Evolutionary conservation across 2,113 vertebrate species (phyloP).

Genomic region (Tiliqua scincoides): DNA sequence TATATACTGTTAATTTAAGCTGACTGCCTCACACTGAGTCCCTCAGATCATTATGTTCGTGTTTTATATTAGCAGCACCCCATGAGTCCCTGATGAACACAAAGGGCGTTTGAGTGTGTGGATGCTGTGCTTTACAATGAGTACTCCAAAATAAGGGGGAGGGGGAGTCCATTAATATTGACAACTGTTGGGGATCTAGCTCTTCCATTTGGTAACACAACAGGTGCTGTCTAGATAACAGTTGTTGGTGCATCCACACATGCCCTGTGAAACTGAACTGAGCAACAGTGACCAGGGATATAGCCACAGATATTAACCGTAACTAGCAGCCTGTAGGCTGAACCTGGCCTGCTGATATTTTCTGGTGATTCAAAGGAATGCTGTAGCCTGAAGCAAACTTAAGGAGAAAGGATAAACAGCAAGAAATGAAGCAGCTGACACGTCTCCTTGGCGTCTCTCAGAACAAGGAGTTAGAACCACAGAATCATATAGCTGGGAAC

Average conservation of each 20-base stretch:
- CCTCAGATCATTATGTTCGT: neutral
- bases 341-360: neutral
- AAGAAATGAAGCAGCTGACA: no score
- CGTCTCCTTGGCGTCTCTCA: no score
- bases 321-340: neutral
- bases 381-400: neutral
- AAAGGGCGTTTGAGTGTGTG: neutral
- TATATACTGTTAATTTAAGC: conserved; percentile 27
- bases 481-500: no score
- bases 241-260: neutral
- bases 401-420: neutral
- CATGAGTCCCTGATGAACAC: neutral
- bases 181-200: neutral
- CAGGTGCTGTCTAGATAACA: neutral
- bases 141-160: neutral
- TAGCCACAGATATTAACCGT: neutral
- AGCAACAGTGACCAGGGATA: neutral
- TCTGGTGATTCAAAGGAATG: neutral
- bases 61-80: neutral
- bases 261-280: neutral
- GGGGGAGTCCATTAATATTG: neutral
- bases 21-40: conserved; percentile 3
- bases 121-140: neutral
- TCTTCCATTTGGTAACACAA: conserved; percentile 1
- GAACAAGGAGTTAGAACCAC: no score